These are phyloP conservation scores for honey bee (Apis mellifera) DNA, from an alignment of 1,140 invertebrate species.

Conservation along the genomic window DNA sequence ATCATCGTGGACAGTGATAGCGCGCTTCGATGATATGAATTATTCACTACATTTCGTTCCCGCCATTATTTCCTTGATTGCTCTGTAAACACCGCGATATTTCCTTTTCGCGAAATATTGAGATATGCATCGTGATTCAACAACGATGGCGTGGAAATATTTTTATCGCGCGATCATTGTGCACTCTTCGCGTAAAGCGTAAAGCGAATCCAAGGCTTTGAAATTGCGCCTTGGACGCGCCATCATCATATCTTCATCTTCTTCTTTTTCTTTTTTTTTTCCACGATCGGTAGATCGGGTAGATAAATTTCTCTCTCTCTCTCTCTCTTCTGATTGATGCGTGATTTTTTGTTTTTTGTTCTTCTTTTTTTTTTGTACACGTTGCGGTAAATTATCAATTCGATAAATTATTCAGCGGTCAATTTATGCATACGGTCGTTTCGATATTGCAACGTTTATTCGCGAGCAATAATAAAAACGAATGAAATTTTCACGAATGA, in stretches of 20 bases:
- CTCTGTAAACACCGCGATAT: neutral
- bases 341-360: neutral
- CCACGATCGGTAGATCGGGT: neutral
- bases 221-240: neutral
- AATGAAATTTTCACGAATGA: too few relatives aligned
- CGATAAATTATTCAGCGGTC: too few relatives aligned
- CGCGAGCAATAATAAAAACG: too few relatives aligned
- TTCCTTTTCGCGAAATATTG: neutral
- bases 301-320: neutral
- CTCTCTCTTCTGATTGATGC: neutral
- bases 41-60: constrained; percentile 23
- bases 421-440: too few relatives aligned
- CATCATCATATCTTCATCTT: neutral
- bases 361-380: too few relatives aligned
- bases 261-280: neutral
- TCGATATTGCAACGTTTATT: too few relatives aligned
- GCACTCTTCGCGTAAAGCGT: neutral
- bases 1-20: neutral
- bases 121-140: neutral
- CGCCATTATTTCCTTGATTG: constrained; percentile 1
- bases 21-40: neutral
- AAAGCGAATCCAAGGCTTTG: neutral
- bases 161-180: neutral
- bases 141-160: neutral
- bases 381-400: too few relatives aligned